A percentile compares a stretch with the other conserved stretches of the same genome.
These are phyloP conservation scores for Chamaea fasciata DNA, from an alignment of 2,113 vertebrate genomes.

Conservation along the genomic window DNA sequence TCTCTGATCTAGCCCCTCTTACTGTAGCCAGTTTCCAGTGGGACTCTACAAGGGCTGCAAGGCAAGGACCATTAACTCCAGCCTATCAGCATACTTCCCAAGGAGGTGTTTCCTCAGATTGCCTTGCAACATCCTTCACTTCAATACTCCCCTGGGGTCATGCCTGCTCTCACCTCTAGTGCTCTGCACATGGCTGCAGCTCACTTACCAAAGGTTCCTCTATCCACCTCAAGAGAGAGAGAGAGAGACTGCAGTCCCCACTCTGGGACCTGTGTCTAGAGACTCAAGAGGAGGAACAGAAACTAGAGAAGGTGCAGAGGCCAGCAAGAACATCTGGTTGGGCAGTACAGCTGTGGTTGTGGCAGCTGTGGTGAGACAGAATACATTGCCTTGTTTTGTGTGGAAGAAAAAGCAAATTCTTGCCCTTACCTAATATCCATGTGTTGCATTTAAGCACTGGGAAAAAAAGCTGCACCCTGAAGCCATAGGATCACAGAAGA, in stretches of 20 bases:
- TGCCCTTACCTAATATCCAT: neutral
- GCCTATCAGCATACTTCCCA: neutral
- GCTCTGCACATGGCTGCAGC: fast-evolving
- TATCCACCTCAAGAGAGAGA: neutral
- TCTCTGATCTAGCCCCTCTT: neutral
- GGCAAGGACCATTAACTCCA: neutral
- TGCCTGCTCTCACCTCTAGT: neutral
- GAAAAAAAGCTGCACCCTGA: neutral
- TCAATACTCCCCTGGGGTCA: neutral
- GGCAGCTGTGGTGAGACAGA: neutral
- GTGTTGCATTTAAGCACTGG: neutral
- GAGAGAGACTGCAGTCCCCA: neutral
- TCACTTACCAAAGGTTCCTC: neutral
- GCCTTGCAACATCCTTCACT: fast-evolving
- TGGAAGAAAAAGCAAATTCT: neutral
- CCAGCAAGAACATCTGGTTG: neutral
- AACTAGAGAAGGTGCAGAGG: neutral
- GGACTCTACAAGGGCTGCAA: neutral
- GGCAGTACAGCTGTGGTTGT: neutral
- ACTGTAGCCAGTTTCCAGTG: neutral
- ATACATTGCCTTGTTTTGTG: neutral
- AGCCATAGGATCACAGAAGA: neutral
- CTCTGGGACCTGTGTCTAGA: neutral
- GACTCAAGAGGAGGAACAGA: neutral
- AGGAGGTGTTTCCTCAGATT: neutral